Base-by-base conservation (phyloP, 2,888 invertebrate genomes). In the Gari tellinella region DNA sequence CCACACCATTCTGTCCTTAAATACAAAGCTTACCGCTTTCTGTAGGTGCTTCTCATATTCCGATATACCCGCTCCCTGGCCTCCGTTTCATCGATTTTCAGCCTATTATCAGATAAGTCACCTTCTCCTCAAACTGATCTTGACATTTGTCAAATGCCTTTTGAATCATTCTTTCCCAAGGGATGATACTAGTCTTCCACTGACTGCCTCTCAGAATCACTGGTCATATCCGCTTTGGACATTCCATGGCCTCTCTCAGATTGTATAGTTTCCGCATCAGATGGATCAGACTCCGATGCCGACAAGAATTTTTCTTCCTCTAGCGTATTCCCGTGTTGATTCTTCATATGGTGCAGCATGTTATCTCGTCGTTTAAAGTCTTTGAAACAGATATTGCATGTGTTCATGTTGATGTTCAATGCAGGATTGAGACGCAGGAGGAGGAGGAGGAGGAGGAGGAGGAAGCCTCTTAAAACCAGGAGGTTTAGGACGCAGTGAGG, bases 301-400 rank as follows among this genome's bases (percentile, higher is more conserved):
- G 31, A 31, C 31, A 31, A 7, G 31, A 10, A 7, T 4, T 31
- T n/a, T 45, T 17, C n/a, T 45, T 14, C 17, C 45, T 45, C 45
- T n/a, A 12, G n/a, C 23, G 21, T 10, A 12, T 19, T 12, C 21
- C 4, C 19, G 48, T 48, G 48, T n/a, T 19, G 2, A 12, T 21
- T n/a, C 19, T 48, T 48, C 48, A 17, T 48, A 23, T 48, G 48
- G 23, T 12, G 48, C 21, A 48, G 48, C 48, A 48, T 48, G 48
- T 48, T 48, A 21, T 48, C 48, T 19, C 48, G 48, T n/a, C 48
- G 48, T 19, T 48, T 19, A 48, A 48, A 48, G 48, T 48, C 48
- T 48, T 48, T 48, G 17, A 48, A 48, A 48, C 48, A 48, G 21
- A 48, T 48, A 48, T 48, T 23, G 21, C 48, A 48, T 48, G 48